Percentiles rank a stretch among this genome's conserved stretches.
phyloP scores from a whole-genome alignment of 2,797 vertebrate genomes.

The Craterocephalus amniculus region DNA sequence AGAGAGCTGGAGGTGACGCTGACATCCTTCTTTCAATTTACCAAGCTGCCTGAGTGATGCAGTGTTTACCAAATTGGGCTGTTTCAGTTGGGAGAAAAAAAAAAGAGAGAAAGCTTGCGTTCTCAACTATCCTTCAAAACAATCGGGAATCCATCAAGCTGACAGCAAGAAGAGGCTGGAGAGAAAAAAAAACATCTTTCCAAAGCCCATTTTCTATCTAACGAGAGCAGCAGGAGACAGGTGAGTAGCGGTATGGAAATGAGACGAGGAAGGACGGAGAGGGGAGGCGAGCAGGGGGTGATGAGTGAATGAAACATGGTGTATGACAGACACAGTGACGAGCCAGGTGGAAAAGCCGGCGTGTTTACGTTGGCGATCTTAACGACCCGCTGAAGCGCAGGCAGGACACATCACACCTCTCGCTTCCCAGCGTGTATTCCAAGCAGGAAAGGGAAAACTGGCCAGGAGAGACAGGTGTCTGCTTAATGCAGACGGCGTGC shows the following conservation, averaged over 20 bases:
- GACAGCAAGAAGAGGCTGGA: conserved; percentile 70
- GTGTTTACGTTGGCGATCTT: conserved; percentile 61
- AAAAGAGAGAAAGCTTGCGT: conserved; percentile 52
- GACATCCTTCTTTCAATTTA: conserved; percentile 75
- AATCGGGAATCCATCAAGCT: conserved; percentile 74
- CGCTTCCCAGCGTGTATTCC: conserved; percentile 55
- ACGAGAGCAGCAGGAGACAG: conserved; percentile 54
- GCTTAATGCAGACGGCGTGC: conserved; percentile 60
- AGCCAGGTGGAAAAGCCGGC: conserved; percentile 65
- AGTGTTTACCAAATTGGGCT: conserved; percentile 76
- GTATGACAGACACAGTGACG: conserved; percentile 70
- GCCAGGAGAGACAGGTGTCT: conserved; percentile 75
- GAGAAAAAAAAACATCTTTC: conserved; percentile 66
- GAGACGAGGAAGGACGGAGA: conserved; percentile 60
- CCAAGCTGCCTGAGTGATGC: conserved; percentile 64
- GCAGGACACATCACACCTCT: conserved; percentile 58
- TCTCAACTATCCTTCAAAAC: conserved; percentile 75
- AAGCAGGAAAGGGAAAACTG: conserved; percentile 23
- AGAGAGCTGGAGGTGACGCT: conserved; percentile 64
- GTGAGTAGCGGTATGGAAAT: conserved; percentile 67
- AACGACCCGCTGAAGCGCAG: conserved; percentile 46
- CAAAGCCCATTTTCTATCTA: conserved; percentile 72
- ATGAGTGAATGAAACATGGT: conserved; percentile 71
- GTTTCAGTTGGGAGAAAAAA: conserved; percentile 50
- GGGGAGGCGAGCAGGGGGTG: conserved; percentile 59